Percentiles rank a stretch among this genome's conserved stretches.
phyloP scores from a whole-genome alignment of 2,797 vertebrate genomes.

The Oreortyx pictus region DNA sequence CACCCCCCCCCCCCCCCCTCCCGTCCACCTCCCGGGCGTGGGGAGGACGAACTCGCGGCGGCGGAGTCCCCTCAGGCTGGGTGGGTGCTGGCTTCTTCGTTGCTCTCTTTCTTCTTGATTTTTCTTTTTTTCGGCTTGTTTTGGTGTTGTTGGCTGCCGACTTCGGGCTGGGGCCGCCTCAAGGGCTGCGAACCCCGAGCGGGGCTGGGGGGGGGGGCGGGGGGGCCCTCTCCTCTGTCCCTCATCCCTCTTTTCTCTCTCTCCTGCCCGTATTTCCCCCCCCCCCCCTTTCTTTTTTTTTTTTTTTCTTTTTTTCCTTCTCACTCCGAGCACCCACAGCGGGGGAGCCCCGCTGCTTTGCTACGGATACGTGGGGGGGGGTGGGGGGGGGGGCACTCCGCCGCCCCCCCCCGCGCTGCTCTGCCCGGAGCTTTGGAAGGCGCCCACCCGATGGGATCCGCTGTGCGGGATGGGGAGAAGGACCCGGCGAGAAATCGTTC shows the following conservation, averaged over 20 bases:
- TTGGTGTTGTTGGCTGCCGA: background rate
- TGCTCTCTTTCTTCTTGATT: background rate
- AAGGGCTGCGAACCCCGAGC: background rate
- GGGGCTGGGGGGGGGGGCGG: background rate
- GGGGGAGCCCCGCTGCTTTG: background rate
- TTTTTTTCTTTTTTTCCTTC: too few relatives aligned
- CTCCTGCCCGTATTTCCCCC: background rate
- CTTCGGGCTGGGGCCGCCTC: background rate
- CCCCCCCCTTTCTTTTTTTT: too few relatives aligned
- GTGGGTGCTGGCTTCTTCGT: background rate
- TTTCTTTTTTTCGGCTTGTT: background rate
- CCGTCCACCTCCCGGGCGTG: background rate
- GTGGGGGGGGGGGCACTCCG: too few relatives aligned
- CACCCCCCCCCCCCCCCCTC: background rate
- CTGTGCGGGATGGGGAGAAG: constrained; percentile 13
- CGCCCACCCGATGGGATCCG: background rate
- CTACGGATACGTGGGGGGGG: background rate
- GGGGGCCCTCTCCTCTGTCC: background rate
- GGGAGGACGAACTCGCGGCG: background rate
- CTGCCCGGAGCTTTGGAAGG: background rate
- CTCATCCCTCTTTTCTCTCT: background rate
- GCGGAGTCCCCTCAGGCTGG: background rate
- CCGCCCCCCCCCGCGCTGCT: too few relatives aligned
- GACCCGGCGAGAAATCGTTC: background rate
- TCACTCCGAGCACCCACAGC: too few relatives aligned